Evolutionary conservation across 2,113 vertebrate species (phyloP).

Genomic region (Tupaia tana): DNA sequence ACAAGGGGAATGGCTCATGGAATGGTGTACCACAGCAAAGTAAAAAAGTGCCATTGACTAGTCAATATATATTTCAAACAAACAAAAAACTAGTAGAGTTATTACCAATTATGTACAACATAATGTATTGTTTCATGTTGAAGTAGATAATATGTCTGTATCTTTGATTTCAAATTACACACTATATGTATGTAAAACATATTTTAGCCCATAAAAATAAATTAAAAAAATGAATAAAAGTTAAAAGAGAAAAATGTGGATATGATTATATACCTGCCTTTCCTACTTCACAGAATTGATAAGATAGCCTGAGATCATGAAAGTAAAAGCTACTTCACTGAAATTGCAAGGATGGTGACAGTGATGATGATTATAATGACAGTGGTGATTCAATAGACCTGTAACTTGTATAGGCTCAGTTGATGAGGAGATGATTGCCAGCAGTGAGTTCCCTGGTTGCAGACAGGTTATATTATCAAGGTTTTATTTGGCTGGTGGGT

Average conservation of each 20-base stretch:
- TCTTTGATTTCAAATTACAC: no score
- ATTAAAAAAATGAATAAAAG: no score
- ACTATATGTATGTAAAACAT: no score
- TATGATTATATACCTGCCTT: background rate
- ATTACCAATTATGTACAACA: no score
- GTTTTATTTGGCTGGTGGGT: background rate
- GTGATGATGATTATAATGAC: background rate
- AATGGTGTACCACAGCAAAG: no score
- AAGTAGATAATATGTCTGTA: no score
- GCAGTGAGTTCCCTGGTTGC: background rate
- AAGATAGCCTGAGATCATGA: background rate
- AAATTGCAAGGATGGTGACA: background rate
- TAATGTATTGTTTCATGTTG: no score
- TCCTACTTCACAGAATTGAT: background rate
- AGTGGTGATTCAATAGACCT: background rate
- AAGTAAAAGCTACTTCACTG: background rate
- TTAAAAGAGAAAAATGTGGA: background rate
- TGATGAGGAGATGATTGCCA: background rate
- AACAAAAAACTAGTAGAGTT: no score
- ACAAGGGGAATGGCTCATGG: no score
- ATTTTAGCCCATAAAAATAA: no score
- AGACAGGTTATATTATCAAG: background rate
- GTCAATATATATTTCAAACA: no score
- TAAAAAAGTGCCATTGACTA: no score
- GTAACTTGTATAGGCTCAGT: background rate